A percentile compares a stretch with the other conserved stretches of the same genome.
Evolutionary conservation across 2,888 invertebrate species (phyloP).

Genomic region (Platycheirus rosarum): DNA sequence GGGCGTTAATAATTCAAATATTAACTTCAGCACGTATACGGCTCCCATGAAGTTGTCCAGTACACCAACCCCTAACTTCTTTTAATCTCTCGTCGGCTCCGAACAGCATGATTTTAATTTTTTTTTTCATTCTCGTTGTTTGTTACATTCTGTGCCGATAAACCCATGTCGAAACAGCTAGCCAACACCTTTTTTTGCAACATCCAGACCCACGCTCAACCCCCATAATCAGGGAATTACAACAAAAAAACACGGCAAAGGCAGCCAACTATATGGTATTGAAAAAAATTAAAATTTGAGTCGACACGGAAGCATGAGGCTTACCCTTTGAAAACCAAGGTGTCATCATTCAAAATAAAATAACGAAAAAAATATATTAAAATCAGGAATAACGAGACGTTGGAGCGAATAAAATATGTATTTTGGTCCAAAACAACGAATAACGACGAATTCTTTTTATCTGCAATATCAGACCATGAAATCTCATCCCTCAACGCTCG

Average conservation of each 20-base stretch:
- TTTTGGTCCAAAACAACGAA: conserved; percentile 19
- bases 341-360: background rate
- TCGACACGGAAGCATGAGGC: too few species aligned
- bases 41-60: conserved; percentile 43
- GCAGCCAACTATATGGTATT: background rate
- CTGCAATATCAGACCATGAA: conserved; percentile 15
- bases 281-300: background rate
- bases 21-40: conserved; percentile 52
- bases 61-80: conserved; percentile 23
- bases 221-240: conserved; percentile 64
- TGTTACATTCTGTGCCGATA: conserved; percentile 35
- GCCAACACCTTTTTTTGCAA: conserved; percentile 24
- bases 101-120: conserved; percentile 51
- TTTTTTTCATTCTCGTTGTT: background rate
- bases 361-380: conserved; percentile 11
- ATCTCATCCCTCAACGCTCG: conserved; percentile 59
- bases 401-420: conserved; percentile 52
- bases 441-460: conserved; percentile 42
- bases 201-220: conserved; percentile 8
- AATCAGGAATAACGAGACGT: conserved; percentile 54
- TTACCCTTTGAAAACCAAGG: background rate
- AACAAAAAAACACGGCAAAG: conserved; percentile 8
- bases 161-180: conserved; percentile 29
- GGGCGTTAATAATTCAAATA: conserved; percentile 30
- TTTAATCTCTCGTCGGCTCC: conserved; percentile 52